Conservation (phyloP, 2,113 vertebrate genomes). For the Tautogolabrus adspersus region DNA sequence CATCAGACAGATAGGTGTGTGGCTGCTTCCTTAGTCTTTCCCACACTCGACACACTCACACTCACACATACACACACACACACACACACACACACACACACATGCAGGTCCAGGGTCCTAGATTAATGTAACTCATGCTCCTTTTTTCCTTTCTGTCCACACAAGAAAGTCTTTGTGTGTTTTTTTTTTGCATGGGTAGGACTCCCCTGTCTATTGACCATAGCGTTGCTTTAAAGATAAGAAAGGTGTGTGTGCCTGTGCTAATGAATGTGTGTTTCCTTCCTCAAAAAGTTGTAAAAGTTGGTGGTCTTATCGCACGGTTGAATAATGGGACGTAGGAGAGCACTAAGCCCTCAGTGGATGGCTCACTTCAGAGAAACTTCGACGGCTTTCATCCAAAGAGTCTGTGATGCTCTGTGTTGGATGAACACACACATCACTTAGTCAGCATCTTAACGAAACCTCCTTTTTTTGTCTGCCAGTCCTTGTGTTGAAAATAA, state of each 20-base stretch:
- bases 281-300: constrained; percentile 35
- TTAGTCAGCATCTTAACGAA: constrained; percentile 22
- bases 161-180: constrained; percentile 48
- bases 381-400: constrained; percentile 33
- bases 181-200: constrained; percentile 6
- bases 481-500: constrained; percentile 34
- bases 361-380: constrained; percentile 37
- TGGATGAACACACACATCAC: neutral
- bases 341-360: constrained; percentile 31
- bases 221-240: constrained; percentile 68
- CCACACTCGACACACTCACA: constrained; percentile 54
- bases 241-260: constrained; percentile 15
- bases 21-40: constrained; percentile 39
- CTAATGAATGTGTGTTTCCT: constrained; percentile 10
- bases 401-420: constrained; percentile 11
- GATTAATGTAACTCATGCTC: constrained; percentile 4
- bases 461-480: neutral
- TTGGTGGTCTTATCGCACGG: constrained; percentile 63
- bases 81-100: constrained; percentile 15
- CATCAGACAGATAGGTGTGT: constrained; percentile 60
- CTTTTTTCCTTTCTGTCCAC: constrained; percentile 37
- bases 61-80: constrained; percentile 17
- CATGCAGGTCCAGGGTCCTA: constrained; percentile 29
- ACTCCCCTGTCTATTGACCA: constrained; percentile 39
- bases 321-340: constrained; percentile 57